Evolutionary conservation across 2,888 invertebrate species (phyloP).

Genomic region (Oasisia sp.): DNA sequence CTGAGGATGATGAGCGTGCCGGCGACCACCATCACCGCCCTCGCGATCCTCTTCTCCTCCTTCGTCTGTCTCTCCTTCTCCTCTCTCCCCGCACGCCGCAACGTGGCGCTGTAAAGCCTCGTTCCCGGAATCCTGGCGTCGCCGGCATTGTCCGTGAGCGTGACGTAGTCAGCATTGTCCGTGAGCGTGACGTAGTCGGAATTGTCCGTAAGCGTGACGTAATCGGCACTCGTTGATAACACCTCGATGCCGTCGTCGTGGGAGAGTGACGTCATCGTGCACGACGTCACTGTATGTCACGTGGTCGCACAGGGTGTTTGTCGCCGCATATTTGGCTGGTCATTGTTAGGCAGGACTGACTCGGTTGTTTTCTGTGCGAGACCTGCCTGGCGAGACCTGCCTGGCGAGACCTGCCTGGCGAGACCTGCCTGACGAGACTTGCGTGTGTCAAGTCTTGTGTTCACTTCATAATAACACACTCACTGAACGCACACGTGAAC

Average conservation of each 20-base stretch:
- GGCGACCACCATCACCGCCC: slow-evolving; percentile 14
- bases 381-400: too few relatives aligned
- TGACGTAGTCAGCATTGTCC: not conserved
- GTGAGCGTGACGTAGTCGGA: too few relatives aligned
- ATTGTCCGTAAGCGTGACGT: not conserved
- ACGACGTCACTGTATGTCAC: slow-evolving; percentile 17
- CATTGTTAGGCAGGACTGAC: not conserved
- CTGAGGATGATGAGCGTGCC: slow-evolving; percentile 17
- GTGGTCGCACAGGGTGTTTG: not conserved
- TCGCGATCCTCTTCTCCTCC: slow-evolving; percentile 21
- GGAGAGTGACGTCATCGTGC: slow-evolving; percentile 12
- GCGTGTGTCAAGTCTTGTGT: not conserved
- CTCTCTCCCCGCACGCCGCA: not conserved
- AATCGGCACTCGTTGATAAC: not conserved
- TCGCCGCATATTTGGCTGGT: not conserved
- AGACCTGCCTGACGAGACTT: not conserved
- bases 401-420: too few relatives aligned
- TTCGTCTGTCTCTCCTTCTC: slow-evolving; percentile 20
- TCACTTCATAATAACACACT: not conserved
- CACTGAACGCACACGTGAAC: not conserved
- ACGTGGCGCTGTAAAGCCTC: not conserved
- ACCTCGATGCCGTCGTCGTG: slow-evolving; percentile 5
- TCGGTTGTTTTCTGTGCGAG: not conserved
- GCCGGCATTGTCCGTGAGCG: not conserved
- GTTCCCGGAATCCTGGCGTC: not conserved